These are phyloP conservation scores for Drosophila serrata DNA, from an alignment of 1,140 invertebrate genomes.

Conservation along the genomic window DNA sequence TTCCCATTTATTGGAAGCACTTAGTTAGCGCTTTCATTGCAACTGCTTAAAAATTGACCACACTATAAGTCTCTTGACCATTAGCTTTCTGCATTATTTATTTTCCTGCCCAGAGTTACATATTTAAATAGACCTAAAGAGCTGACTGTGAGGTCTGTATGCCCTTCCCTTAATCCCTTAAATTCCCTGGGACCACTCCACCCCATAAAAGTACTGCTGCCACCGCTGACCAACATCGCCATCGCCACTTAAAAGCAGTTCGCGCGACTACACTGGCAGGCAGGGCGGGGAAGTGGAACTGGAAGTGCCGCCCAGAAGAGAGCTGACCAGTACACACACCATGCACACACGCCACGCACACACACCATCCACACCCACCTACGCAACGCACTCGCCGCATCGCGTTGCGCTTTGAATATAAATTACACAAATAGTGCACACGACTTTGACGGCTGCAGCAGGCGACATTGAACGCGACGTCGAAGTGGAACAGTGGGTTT, in stretches of 20 bases:
- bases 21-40: background rate
- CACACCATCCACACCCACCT: conserved; percentile 5
- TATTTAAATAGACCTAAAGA: conserved; percentile 11
- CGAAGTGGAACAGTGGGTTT: conserved; percentile 4
- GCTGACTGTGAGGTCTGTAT: background rate
- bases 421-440: conserved; percentile 79
- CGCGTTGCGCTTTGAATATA: conserved; percentile 75
- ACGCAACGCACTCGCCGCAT: conserved; percentile 47
- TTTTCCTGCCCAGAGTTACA: conserved; percentile 5
- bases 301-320: conserved; percentile 19
- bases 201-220: conserved; percentile 1
- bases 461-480: conserved; percentile 25
- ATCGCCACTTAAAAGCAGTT: conserved; percentile 72
- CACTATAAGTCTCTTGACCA: background rate
- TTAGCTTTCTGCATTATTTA: background rate
- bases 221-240: conserved; percentile 52
- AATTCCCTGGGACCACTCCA: background rate
- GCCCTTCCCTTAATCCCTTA: background rate
- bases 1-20: background rate
- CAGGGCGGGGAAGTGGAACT: background rate
- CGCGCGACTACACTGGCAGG: conserved; percentile 42
- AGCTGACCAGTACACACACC: conserved; percentile 9
- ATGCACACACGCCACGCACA: background rate
- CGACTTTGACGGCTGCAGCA: conserved; percentile 64
- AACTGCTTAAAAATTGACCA: background rate